These are phyloP conservation scores for Dryobotodes eremita DNA, from an alignment of 2,888 invertebrate species.

Conservation along the genomic window DNA sequence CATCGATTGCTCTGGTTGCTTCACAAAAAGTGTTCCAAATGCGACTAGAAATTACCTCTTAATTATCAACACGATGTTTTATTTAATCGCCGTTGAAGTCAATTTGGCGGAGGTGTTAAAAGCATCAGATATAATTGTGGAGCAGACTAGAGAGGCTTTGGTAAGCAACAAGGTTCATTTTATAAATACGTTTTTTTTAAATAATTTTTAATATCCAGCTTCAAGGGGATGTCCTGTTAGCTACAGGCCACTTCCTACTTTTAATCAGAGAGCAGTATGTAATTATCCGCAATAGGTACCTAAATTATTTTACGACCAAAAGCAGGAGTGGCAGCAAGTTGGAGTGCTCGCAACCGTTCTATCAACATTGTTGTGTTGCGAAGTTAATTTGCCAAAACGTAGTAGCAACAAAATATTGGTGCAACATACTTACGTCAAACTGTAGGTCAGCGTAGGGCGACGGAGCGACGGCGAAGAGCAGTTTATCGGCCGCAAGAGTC, in stretches of 20 bases:
- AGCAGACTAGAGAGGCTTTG: too few relatives aligned
- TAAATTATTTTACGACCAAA: constrained; percentile 26
- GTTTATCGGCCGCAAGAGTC: not conserved
- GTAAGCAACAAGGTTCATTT: not conserved
- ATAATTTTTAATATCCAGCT: not conserved
- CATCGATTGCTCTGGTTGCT: not conserved
- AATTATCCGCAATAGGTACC: constrained; percentile 2
- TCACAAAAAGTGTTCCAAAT: not conserved
- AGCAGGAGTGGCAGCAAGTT: not conserved
- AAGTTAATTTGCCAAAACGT: constrained; percentile 13
- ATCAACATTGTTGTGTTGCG: constrained; percentile 21
- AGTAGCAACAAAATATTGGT: constrained; percentile 22
- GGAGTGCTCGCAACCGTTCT: not conserved
- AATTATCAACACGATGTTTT: not conserved
- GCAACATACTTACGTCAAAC: not conserved
- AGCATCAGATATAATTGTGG: too few relatives aligned
- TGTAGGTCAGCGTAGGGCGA: not conserved
- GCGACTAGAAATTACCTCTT: not conserved
- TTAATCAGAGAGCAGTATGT: not conserved
- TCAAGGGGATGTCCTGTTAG: not conserved
- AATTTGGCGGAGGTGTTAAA: not conserved
- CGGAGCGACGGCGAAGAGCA: not conserved
- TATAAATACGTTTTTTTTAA: not conserved
- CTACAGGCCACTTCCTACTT: not conserved
- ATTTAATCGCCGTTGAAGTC: not conserved